Percentiles rank a stretch among this genome's conserved stretches.
phyloP scores from a whole-genome alignment of 2,797 vertebrate genomes.

The Myioborus miniatus region DNA sequence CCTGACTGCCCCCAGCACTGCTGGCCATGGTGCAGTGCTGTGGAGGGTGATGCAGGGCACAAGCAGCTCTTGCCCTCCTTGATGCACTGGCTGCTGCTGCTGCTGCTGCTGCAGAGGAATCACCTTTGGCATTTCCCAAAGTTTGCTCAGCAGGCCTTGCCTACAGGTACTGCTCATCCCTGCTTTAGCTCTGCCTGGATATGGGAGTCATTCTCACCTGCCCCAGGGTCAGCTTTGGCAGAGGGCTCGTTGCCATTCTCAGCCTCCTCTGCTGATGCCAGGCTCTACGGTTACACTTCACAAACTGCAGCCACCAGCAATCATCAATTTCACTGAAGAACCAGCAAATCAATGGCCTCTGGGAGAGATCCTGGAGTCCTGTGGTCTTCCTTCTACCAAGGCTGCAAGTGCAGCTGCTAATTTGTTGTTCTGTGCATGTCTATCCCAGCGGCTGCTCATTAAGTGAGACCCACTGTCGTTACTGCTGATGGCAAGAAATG shows the following conservation, averaged over 20 bases:
- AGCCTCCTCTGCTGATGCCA: background rate
- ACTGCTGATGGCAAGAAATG: background rate
- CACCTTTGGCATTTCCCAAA: background rate
- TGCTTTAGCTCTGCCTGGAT: background rate
- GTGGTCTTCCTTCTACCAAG: background rate
- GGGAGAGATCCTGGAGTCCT: background rate
- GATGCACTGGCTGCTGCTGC: background rate
- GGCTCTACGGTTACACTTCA: background rate
- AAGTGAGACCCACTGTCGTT: background rate
- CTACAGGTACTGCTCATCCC: background rate
- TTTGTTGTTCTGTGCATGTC: background rate
- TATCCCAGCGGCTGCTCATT: background rate
- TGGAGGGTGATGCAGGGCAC: background rate
- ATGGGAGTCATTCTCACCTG: background rate
- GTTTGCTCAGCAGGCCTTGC: background rate
- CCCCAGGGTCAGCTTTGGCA: background rate
- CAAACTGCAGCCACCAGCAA: background rate
- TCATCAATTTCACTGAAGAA: background rate
- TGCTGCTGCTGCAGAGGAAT: background rate
- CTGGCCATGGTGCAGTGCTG: background rate
- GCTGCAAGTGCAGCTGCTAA: background rate
- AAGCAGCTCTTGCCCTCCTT: background rate
- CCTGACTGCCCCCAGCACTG: fast-evolving
- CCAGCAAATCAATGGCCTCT: background rate
- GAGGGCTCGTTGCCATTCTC: background rate